A percentile compares a stretch with the other conserved stretches of the same genome.
Conservation (phyloP, 2,113 vertebrate genomes). For the Pituophis catenifer region DNA sequence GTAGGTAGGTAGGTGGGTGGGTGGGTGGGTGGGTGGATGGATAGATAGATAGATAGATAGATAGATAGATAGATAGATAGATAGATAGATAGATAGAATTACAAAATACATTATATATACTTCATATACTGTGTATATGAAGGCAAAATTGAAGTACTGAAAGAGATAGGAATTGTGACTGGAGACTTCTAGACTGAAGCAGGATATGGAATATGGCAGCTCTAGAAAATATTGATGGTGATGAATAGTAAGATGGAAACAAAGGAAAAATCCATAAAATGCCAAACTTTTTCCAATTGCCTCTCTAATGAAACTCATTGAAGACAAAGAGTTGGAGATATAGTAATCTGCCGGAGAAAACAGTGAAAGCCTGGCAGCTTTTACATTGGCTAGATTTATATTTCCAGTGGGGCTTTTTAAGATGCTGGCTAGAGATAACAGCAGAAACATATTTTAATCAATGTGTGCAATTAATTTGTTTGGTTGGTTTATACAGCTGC, state of each 20-base stretch:
- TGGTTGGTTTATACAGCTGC: background rate
- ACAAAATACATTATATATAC: background rate
- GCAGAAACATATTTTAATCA: background rate
- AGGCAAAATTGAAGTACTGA: background rate
- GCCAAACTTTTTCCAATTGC: background rate
- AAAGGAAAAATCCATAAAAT: background rate
- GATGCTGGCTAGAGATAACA: background rate
- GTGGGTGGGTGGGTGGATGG: no score
- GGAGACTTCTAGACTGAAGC: background rate
- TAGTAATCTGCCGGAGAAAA: background rate
- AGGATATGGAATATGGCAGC: background rate
- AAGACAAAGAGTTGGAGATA: background rate
- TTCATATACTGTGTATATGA: background rate
- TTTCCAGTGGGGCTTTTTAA: background rate
- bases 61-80: no score
- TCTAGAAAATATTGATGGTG: background rate
- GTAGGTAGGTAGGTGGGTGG: no score
- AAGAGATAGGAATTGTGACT: background rate
- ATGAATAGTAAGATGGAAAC: background rate
- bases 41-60: background rate
- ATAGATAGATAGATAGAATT: background rate
- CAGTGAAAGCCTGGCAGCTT: background rate
- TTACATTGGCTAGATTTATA: background rate
- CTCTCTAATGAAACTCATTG: background rate
- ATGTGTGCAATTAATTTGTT: background rate